These are phyloP conservation scores for Marasmarcha lunaedactyla DNA, from an alignment of 2,888 invertebrate genomes.

Conservation along the genomic window DNA sequence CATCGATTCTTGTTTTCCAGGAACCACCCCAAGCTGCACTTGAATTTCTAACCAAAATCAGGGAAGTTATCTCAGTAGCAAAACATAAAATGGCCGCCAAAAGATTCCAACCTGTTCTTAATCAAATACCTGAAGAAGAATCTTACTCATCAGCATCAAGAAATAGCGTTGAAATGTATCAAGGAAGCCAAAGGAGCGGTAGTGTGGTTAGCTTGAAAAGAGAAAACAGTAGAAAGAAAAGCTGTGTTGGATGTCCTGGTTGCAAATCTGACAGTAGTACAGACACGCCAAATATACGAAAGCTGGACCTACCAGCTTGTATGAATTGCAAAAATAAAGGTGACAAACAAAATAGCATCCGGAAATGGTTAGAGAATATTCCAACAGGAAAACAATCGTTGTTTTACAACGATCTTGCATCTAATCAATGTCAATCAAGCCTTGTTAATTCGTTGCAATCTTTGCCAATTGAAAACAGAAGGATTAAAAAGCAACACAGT, in stretches of 20 bases:
- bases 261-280: constrained; percentile 51
- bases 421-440: constrained; percentile 28
- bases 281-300: constrained; percentile 44
- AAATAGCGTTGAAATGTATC: constrained; percentile 57
- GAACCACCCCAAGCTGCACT: constrained; percentile 91
- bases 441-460: constrained; percentile 44
- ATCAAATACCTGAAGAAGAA: constrained; percentile 87
- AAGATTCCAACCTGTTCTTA: constrained; percentile 81
- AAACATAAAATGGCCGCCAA: constrained; percentile 89
- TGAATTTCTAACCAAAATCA: constrained; percentile 89
- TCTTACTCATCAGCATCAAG: constrained; percentile 56
- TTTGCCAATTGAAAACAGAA: constrained; percentile 32
- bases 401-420: constrained; percentile 31
- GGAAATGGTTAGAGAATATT: constrained; percentile 82
- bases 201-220: constrained; percentile 72
- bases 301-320: constrained; percentile 57
- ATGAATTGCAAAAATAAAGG: constrained; percentile 71
- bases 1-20: constrained; percentile 52
- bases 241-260: constrained; percentile 77
- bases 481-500: constrained; percentile 45
- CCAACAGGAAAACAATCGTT: constrained; percentile 52
- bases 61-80: constrained; percentile 91
- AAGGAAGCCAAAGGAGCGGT: constrained; percentile 64
- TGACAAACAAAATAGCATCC: constrained; percentile 79
- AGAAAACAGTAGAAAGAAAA: constrained; percentile 71